Evolutionary conservation across 2,113 vertebrate genomes (phyloP).

Genomic region (Amia ocellicauda): DNA sequence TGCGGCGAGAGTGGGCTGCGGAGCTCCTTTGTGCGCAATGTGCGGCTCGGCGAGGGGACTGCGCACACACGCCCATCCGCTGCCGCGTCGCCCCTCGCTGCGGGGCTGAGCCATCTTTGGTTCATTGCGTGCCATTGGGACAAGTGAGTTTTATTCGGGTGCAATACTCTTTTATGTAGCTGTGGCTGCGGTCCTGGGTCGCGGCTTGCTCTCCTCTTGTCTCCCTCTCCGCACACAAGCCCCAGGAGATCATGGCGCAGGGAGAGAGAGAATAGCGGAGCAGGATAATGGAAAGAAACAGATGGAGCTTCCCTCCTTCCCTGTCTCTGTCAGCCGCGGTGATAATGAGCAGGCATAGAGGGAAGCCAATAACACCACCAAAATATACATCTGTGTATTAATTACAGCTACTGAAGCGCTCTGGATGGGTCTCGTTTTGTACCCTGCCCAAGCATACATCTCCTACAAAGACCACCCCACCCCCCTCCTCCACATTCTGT

Average conservation of each 20-base stretch:
- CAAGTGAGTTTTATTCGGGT: not conserved
- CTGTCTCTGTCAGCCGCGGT: not conserved
- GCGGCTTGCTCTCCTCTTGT: not conserved
- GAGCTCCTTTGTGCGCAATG: no score
- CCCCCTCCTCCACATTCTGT: no score
- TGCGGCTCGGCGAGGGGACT: conserved; percentile 9
- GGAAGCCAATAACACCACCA: no score
- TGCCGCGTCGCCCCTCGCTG: not conserved
- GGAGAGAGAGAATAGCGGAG: conserved; percentile 28
- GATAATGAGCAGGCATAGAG: not conserved
- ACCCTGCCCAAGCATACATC: no score
- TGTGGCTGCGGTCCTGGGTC: not conserved
- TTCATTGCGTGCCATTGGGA: conserved; percentile 1
- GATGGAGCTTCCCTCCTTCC: not conserved
- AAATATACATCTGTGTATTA: no score
- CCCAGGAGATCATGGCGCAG: conserved; percentile 35
- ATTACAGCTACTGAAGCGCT: no score
- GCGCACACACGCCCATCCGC: conserved; percentile 38
- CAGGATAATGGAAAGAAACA: conserved; percentile 35
- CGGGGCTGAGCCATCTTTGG: not conserved
- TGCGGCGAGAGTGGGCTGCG: no score
- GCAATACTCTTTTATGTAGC: not conserved
- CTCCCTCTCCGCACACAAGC: conserved; percentile 25
- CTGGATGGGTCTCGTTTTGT: no score
- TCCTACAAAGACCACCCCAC: no score